These are phyloP conservation scores for Neodon shergylaensis DNA, from an alignment of 2,113 vertebrate genomes.

Conservation along the genomic window DNA sequence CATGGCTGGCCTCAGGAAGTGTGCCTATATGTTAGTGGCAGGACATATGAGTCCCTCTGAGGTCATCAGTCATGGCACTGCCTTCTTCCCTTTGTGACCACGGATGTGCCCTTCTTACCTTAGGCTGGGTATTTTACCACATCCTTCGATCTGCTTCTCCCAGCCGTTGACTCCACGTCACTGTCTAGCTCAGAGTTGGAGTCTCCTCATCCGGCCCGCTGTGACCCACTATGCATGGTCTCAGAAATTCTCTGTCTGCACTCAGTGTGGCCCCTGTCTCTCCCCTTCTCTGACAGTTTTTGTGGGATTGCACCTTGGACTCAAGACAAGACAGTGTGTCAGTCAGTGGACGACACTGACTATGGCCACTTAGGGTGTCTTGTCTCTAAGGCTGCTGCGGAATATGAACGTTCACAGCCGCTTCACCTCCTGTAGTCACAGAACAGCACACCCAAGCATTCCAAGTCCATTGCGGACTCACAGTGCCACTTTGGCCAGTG, in stretches of 20 bases:
- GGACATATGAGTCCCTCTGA: background rate
- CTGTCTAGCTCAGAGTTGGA: background rate
- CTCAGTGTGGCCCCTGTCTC: background rate
- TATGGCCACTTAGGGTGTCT: background rate
- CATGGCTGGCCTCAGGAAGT: accelerated
- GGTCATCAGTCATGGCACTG: background rate
- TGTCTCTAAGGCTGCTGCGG: background rate
- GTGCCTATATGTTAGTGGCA: background rate
- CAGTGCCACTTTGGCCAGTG: background rate
- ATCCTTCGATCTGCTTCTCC: background rate
- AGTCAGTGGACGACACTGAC: background rate
- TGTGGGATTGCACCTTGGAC: background rate
- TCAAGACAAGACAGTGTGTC: background rate
- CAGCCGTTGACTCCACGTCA: background rate
- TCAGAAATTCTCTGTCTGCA: background rate
- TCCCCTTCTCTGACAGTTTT: background rate
- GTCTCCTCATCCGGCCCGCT: background rate
- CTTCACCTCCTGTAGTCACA: background rate
- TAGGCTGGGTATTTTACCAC: background rate
- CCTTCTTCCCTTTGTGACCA: background rate
- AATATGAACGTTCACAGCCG: background rate
- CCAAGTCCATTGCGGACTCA: background rate
- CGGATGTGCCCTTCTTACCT: background rate
- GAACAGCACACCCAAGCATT: background rate
- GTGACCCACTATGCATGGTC: background rate